Evolutionary conservation across 2,797 vertebrate genomes (phyloP).

Genomic region (Sphaeramia orbicularis): DNA sequence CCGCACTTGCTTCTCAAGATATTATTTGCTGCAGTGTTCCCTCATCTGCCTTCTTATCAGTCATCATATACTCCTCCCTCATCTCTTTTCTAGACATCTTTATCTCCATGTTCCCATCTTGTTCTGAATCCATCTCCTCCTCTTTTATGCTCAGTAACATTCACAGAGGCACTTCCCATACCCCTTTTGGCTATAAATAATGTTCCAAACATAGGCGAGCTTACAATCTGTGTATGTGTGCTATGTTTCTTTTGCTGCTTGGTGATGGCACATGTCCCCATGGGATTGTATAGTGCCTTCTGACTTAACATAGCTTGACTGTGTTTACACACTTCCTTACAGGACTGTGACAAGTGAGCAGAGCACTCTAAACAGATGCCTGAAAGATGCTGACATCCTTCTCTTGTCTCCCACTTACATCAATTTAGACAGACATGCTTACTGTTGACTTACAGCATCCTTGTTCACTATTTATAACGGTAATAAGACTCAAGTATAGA

Average conservation of each 20-base stretch:
- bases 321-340: slow-evolving; percentile 72
- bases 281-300: slow-evolving; percentile 57
- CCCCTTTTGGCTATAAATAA: slow-evolving; percentile 60
- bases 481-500: slow-evolving; percentile 19
- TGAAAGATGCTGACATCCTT: slow-evolving; percentile 67
- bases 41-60: slow-evolving; percentile 64
- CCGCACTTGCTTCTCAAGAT: slow-evolving; percentile 21
- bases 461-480: slow-evolving; percentile 30
- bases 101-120: slow-evolving; percentile 72
- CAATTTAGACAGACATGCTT: slow-evolving; percentile 58
- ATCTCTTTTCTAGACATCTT: slow-evolving; percentile 65
- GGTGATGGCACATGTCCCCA: slow-evolving; percentile 61
- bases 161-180: slow-evolving; percentile 37
- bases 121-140: slow-evolving; percentile 65
- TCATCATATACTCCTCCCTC: slow-evolving; percentile 52
- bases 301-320: slow-evolving; percentile 75
- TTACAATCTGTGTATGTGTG: slow-evolving; percentile 36
- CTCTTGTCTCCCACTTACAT: slow-evolving; percentile 60
- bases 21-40: slow-evolving; percentile 38
- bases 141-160: slow-evolving; percentile 62
- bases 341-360: slow-evolving; percentile 70
- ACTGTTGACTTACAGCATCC: slow-evolving; percentile 27
- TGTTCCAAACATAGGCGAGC: slow-evolving; percentile 56
- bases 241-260: slow-evolving; percentile 48
- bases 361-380: slow-evolving; percentile 56